Evolutionary conservation across 2,113 vertebrate genomes (phyloP).

Genomic region (Taxidea taxus): DNA sequence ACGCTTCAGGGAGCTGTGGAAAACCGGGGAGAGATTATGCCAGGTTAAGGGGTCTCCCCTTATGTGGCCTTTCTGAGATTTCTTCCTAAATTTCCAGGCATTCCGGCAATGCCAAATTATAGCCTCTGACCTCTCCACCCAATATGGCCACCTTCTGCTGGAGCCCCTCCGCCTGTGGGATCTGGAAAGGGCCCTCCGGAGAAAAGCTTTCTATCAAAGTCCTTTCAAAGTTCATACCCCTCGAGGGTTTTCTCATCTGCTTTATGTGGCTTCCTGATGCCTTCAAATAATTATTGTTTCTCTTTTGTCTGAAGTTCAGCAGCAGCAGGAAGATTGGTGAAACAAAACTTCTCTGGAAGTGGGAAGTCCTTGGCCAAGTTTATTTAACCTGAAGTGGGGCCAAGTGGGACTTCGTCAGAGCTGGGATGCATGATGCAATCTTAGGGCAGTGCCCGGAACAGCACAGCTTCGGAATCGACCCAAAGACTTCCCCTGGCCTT

Average conservation of each 20-base stretch:
- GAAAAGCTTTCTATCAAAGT: not conserved
- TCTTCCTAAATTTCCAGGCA: not conserved
- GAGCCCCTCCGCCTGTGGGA: rapidly evolving
- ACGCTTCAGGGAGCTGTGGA: not conserved
- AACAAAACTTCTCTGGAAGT: not conserved
- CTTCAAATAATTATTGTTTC: not conserved
- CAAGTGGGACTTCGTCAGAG: rapidly evolving
- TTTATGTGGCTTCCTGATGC: not conserved
- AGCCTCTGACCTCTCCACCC: not conserved
- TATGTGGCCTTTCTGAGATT: not conserved
- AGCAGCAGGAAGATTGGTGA: not conserved
- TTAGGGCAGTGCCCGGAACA: rapidly evolving
- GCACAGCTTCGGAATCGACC: rapidly evolving
- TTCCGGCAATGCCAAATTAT: too few relatives aligned
- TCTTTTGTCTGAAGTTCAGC: not conserved
- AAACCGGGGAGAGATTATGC: not conserved
- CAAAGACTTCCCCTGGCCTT: rapidly evolving
- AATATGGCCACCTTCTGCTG: rapidly evolving
- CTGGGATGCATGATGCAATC: not conserved
- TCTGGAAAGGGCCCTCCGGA: not conserved
- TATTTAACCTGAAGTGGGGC: not conserved
- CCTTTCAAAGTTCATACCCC: too few relatives aligned
- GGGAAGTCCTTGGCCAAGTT: not conserved
- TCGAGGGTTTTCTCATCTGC: not conserved
- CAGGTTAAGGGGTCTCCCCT: not conserved